Conservation (phyloP, 2,888 invertebrate genomes). For the Phortica okadai region DNA sequence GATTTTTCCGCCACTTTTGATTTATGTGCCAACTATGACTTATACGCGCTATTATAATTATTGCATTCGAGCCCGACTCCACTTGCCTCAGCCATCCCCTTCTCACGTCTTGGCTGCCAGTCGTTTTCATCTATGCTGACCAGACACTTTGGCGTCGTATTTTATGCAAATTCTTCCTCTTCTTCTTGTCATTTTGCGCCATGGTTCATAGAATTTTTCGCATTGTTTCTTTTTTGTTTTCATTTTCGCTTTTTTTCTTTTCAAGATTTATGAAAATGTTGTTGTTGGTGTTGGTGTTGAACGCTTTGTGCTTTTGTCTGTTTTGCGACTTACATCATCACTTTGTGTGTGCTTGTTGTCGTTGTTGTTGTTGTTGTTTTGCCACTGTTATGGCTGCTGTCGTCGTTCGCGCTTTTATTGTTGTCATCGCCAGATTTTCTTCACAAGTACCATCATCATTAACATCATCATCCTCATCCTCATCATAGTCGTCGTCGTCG, state of each 20-base stretch:
- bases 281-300: constrained; percentile 29
- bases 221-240: not conserved
- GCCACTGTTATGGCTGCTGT: not conserved
- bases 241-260: not conserved
- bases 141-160: not conserved
- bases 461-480: not conserved
- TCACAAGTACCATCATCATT: constrained; percentile 39
- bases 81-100: not conserved
- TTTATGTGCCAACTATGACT: constrained; percentile 71
- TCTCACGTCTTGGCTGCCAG: not conserved
- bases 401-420: constrained; percentile 29
- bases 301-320: constrained; percentile 29
- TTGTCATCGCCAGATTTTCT: constrained; percentile 59
- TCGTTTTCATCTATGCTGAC: not conserved
- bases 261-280: not conserved
- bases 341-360: not conserved
- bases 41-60: constrained; percentile 63
- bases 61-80: constrained; percentile 40
- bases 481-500: not conserved
- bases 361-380: not conserved
- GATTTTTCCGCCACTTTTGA: constrained; percentile 66
- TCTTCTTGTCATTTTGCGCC: not conserved
- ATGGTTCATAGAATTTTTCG: constrained; percentile 9
- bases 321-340: constrained; percentile 14
- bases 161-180: not conserved